phyloP scores from a whole-genome alignment of 2,888 invertebrate genomes.

The Sphaeridia pumilis region DNA sequence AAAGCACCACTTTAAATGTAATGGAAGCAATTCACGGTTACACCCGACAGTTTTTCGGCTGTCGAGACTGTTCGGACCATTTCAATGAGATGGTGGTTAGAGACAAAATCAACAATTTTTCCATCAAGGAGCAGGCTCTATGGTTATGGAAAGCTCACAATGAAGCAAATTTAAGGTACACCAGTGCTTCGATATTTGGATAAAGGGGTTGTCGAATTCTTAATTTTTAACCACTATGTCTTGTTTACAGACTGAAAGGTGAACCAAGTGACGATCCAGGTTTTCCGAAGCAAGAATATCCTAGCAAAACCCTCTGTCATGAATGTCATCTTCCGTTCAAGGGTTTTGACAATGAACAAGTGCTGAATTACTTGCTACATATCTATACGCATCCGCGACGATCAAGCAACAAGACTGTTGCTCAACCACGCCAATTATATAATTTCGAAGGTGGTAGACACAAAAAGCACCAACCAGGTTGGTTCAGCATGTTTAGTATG shows the following conservation, averaged over 20 bases:
- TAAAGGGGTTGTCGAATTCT: neutral
- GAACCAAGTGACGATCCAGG: constrained; percentile 81
- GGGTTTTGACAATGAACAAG: constrained; percentile 53
- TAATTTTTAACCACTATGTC: neutral
- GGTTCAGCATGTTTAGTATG: constrained; percentile 44
- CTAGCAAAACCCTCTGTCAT: constrained; percentile 54
- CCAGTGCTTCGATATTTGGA: neutral
- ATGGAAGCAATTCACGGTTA: constrained; percentile 75
- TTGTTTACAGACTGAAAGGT: constrained; percentile 49
- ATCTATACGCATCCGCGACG: constrained; percentile 42
- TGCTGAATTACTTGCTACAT: constrained; percentile 51
- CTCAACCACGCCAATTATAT: neutral
- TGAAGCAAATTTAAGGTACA: constrained; percentile 65
- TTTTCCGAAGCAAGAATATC: constrained; percentile 82
- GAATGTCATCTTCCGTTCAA: constrained; percentile 48
- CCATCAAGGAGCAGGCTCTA: constrained; percentile 46
- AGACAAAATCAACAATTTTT: constrained; percentile 19
- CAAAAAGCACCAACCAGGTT: constrained; percentile 1
- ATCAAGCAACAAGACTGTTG: constrained; percentile 1
- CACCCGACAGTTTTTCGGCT: constrained; percentile 84
- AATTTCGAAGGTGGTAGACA: neutral
- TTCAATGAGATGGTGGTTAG: constrained; percentile 69
- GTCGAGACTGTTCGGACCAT: constrained; percentile 77
- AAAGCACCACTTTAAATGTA: constrained; percentile 43
- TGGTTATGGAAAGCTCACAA: constrained; percentile 96